phyloP scores from a whole-genome alignment of 37 sponge, comb jelly and placozoan genomes.

The Cladorhizidae sp. region DNA sequence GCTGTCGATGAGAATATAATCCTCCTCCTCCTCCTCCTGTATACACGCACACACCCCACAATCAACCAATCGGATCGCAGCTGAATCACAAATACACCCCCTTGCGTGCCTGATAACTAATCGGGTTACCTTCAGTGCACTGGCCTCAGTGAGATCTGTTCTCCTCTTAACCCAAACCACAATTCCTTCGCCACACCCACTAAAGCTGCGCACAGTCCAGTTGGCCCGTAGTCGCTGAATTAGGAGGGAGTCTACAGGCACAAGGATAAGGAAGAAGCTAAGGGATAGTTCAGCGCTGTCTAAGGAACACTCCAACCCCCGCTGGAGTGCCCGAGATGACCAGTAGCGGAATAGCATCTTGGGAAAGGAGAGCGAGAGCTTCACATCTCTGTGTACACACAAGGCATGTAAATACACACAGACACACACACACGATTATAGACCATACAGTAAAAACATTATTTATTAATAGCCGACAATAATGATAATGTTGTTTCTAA shows the following conservation, averaged over 20 bases:
- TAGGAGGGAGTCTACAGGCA: constrained; percentile 63
- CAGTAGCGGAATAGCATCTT: constrained; percentile 56
- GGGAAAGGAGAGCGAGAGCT: constrained; percentile 50
- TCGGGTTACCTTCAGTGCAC: background rate
- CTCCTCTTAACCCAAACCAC: constrained; percentile 16
- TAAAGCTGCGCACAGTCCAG: constrained; percentile 55
- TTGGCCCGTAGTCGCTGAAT: constrained; percentile 55
- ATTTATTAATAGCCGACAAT: too few species aligned
- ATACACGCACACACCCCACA: background rate
- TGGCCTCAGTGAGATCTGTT: background rate
- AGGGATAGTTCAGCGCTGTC: constrained; percentile 23
- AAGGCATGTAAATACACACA: too few species aligned
- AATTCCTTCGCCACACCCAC: constrained; percentile 41
- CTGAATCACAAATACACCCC: background rate
- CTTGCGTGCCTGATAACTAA: background rate
- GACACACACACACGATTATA: too few species aligned
- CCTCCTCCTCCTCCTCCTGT: background rate
- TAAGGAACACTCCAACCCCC: constrained; percentile 60
- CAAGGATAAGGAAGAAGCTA: constrained; percentile 39
- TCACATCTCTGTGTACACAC: constrained; percentile 44
- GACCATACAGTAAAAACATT: too few species aligned
- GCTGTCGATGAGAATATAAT: background rate
- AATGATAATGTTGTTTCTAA: too few species aligned
- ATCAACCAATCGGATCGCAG: background rate
- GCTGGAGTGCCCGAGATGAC: constrained; percentile 71